A percentile compares a stretch with the other conserved stretches of the same genome.
These are phyloP conservation scores for Philaethria dido DNA, from an alignment of 2,888 invertebrate genomes.

Conservation along the genomic window DNA sequence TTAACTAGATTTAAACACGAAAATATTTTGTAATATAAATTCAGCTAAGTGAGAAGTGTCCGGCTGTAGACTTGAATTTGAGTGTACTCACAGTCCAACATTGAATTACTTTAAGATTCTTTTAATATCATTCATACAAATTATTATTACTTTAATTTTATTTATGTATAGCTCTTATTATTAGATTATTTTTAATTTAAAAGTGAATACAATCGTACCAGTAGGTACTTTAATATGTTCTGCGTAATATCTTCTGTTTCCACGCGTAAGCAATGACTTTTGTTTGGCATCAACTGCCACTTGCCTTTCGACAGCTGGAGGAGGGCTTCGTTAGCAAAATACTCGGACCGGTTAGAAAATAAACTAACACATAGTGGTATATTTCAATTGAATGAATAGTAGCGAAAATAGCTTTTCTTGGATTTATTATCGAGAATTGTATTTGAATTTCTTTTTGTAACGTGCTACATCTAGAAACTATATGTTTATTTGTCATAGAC, in stretches of 20 bases:
- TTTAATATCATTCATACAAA: too few relatives aligned
- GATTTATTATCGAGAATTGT: not conserved
- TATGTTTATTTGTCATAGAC: not conserved
- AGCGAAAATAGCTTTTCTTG: not conserved
- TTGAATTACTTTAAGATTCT: too few relatives aligned
- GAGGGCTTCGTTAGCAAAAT: conserved; percentile 19
- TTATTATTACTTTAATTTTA: too few relatives aligned
- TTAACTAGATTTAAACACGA: too few relatives aligned
- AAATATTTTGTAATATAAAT: too few relatives aligned
- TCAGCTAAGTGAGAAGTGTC: too few relatives aligned
- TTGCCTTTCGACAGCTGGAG: conserved; percentile 16
- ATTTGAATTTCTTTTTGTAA: not conserved
- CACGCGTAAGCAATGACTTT: conserved; percentile 7
- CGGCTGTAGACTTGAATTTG: too few relatives aligned
- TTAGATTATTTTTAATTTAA: not conserved
- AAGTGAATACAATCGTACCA: not conserved
- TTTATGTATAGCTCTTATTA: too few relatives aligned
- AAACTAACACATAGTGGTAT: conserved; percentile 23
- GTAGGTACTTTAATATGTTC: not conserved
- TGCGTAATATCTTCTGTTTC: conserved; percentile 1
- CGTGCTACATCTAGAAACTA: too few relatives aligned
- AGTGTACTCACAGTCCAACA: too few relatives aligned
- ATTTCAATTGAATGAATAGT: conserved; percentile 7
- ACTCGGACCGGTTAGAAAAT: conserved; percentile 3
- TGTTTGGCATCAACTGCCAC: conserved; percentile 26